phyloP scores from a whole-genome alignment of 2,113 vertebrate genomes.

The Climacteris rufus region DNA sequence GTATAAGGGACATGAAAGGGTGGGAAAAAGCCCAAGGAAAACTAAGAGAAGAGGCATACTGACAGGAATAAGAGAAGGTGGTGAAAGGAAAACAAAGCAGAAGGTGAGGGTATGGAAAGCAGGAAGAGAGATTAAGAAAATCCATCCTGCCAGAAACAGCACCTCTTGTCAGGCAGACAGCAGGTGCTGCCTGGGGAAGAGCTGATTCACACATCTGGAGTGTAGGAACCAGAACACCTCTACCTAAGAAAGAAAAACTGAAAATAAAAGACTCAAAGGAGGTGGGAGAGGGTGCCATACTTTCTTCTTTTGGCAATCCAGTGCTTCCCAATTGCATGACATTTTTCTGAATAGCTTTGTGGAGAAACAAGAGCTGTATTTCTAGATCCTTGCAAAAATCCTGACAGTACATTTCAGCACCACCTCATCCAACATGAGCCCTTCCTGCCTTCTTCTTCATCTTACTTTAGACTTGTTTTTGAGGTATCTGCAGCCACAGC shows the following conservation, averaged over 20 bases:
- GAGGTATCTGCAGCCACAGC: neutral
- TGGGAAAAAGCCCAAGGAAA: neutral
- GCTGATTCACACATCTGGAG: conserved; percentile 48
- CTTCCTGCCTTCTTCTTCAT: neutral
- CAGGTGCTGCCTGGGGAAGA: conserved; percentile 56
- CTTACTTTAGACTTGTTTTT: neutral
- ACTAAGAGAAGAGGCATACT: neutral
- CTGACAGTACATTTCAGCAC: neutral
- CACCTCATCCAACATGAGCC: neutral
- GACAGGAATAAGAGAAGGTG: neutral
- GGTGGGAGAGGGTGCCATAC: neutral
- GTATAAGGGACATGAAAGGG: neutral
- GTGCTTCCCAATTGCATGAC: neutral
- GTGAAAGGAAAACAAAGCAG: conserved; percentile 5
- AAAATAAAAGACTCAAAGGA: neutral
- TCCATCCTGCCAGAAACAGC: conserved; percentile 47
- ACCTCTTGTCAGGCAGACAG: conserved; percentile 54
- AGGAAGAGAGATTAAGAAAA: conserved; percentile 54
- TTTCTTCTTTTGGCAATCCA: neutral
- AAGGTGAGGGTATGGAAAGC: conserved; percentile 5
- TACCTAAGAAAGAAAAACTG: neutral
- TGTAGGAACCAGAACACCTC: neutral
- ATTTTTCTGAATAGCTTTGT: neutral
- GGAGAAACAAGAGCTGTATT: neutral
- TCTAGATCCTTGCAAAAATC: neutral